phyloP scores from a whole-genome alignment of 2,888 invertebrate genomes.

The Nomada ferruginata region DNA sequence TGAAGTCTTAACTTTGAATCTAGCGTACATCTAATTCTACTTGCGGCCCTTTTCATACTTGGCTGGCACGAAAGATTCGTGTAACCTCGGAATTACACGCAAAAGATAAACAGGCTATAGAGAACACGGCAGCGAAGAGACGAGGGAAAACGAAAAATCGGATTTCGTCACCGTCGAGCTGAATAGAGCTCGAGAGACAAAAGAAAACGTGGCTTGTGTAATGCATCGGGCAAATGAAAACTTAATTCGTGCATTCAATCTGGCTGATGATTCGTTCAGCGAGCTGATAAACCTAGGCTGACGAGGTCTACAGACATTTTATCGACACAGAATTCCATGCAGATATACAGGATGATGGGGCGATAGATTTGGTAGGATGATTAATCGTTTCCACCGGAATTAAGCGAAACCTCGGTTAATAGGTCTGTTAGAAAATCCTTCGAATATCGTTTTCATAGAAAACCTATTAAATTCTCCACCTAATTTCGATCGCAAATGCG shows the following conservation, averaged over 20 bases:
- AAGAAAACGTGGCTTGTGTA: conserved; percentile 37
- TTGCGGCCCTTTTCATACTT: background rate
- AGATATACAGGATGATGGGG: background rate
- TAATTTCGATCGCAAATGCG: too few relatives aligned
- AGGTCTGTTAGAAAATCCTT: background rate
- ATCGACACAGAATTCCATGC: conserved; percentile 21
- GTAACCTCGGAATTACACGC: background rate
- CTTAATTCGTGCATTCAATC: conserved; percentile 72
- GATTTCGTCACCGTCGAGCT: background rate
- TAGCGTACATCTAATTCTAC: background rate
- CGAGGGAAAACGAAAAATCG: conserved; percentile 6
- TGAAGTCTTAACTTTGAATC: background rate
- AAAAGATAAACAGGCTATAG: background rate
- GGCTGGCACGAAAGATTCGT: background rate
- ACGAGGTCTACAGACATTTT: conserved; percentile 27
- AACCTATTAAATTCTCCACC: background rate
- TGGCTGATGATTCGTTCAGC: conserved; percentile 52
- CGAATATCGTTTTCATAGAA: background rate
- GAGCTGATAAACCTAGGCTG: conserved; percentile 57
- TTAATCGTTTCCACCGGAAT: conserved; percentile 34
- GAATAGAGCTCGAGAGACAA: conserved; percentile 25
- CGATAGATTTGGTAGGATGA: conserved; percentile 31
- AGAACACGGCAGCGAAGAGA: background rate
- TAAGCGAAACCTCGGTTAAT: background rate
- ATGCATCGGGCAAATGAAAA: conserved; percentile 64